phyloP scores from a whole-genome alignment of 2,113 vertebrate species.

The Daboia siamensis region DNA sequence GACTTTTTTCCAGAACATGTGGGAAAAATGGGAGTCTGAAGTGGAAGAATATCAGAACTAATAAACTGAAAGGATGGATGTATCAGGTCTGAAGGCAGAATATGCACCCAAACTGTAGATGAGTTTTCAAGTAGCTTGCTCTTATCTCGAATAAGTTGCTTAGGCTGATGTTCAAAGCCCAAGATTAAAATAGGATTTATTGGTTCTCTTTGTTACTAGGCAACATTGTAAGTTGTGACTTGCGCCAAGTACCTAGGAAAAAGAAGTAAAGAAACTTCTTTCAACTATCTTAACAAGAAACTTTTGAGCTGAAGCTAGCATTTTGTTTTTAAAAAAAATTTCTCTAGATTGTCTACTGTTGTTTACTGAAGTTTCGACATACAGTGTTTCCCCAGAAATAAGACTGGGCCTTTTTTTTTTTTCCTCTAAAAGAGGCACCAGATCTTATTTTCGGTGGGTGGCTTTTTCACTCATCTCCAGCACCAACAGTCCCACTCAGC shows the following conservation, averaged over 20 bases:
- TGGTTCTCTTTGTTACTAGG: background rate
- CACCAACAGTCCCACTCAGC: too few species aligned
- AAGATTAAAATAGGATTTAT: background rate
- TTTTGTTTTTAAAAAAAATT: background rate
- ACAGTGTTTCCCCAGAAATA: too few species aligned
- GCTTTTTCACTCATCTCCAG: too few species aligned
- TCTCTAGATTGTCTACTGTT: background rate
- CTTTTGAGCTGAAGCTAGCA: background rate
- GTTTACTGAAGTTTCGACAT: background rate
- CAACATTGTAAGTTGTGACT: background rate
- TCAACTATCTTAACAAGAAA: background rate
- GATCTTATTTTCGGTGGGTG: too few species aligned
- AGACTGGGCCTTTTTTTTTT: too few species aligned
- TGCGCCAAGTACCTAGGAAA: background rate
- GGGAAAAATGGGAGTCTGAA: background rate
- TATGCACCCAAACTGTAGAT: background rate
- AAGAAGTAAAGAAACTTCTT: background rate
- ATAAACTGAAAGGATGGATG: background rate
- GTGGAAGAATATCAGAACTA: background rate
- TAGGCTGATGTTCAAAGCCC: background rate
- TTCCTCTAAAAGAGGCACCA: too few species aligned
- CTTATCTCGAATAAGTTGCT: background rate
- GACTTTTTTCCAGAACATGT: background rate
- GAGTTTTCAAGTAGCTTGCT: background rate
- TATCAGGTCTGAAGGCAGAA: background rate